Evolutionary conservation across 2,797 vertebrate genomes (phyloP).

Genomic region (Meriones psammophilus): DNA sequence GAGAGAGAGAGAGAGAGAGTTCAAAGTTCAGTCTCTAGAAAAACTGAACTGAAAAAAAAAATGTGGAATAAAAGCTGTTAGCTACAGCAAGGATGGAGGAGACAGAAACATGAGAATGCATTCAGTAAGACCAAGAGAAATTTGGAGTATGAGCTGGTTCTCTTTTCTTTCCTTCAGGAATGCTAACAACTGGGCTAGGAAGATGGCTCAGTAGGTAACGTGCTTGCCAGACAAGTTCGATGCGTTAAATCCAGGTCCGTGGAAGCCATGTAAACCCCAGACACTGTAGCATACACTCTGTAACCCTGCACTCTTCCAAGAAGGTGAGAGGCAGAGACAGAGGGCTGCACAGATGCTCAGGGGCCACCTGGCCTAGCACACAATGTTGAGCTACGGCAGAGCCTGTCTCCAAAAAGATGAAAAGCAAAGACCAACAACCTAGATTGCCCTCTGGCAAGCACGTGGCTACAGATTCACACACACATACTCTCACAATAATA

Average conservation of each 20-base stretch:
- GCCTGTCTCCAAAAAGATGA: not conserved
- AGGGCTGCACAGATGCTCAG: not conserved
- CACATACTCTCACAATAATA: not conserved
- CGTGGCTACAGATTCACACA: not conserved
- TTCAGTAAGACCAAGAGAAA: conserved; percentile 19
- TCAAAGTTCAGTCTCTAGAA: not conserved
- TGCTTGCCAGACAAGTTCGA: not conserved
- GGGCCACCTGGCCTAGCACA: not conserved
- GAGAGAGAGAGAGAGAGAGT: not conserved
- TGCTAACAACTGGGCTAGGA: not conserved
- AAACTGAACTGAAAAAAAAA: conserved; percentile 2
- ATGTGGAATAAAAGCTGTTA: not conserved
- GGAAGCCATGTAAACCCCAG: not conserved
- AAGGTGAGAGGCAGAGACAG: not conserved
- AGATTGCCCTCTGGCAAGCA: not conserved
- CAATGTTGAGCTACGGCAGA: not conserved
- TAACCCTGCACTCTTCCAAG: not conserved
- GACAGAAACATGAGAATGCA: not conserved
- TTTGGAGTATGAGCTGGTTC: not conserved
- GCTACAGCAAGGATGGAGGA: not conserved
- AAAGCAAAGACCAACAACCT: not conserved
- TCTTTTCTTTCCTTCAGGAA: conserved; percentile 7
- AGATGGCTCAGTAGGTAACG: not conserved
- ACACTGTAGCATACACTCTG: not conserved
- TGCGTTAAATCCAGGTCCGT: no score